Evolutionary conservation across 2,888 invertebrate genomes (phyloP), one percentile per base, ranked within the genome.

Genomic region (Caenorhabditis afra): DNA sequence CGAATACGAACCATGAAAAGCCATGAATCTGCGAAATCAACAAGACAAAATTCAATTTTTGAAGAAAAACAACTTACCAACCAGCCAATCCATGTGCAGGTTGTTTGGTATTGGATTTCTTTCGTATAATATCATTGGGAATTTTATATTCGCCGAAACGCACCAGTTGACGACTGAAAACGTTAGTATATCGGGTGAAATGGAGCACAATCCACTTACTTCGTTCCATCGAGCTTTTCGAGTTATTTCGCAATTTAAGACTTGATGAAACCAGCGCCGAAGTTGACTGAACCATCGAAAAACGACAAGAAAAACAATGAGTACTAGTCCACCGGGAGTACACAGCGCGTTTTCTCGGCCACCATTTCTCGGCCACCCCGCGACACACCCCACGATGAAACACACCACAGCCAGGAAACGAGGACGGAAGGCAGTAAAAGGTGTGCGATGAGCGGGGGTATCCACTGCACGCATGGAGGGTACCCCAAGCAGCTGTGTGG

Each of bases 1-100:
- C 68, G 16, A 65, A 58, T 1, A 68, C 76, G 22, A 83, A 64
- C 83, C 83, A 83, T n/a, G 80, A 80, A 7, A 78, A 70, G 39
- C 83, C 83, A 37, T 83, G 83, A 50, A 79, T 62, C 79, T 79
- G 57, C n/a, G n/a, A n/a, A 49, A 75, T 39, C 3, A 23, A 39
- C 5, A 1, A 11, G n/a, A n/a, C n/a, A n/a, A n/a, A 8, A 37
- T 37, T 37, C 7, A 37, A 37, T 11, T 37, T 37, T 37, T 5
- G 11, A 8, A 37, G 5, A 37, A 37, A 37, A 37, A 14, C 0
- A 18, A 45, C 68, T 58, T 45, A 79, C 79, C 58, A 62, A 22
- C 79, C 79, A 79, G 39, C 74, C 79, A 20, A 79, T 74, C 79
- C 79, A 79, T 44, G 23, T 47, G 47, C 79, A 79, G 7, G 61